Conservation (phyloP, 2,113 vertebrate species). For the Ctenodactylus gundi region DNA sequence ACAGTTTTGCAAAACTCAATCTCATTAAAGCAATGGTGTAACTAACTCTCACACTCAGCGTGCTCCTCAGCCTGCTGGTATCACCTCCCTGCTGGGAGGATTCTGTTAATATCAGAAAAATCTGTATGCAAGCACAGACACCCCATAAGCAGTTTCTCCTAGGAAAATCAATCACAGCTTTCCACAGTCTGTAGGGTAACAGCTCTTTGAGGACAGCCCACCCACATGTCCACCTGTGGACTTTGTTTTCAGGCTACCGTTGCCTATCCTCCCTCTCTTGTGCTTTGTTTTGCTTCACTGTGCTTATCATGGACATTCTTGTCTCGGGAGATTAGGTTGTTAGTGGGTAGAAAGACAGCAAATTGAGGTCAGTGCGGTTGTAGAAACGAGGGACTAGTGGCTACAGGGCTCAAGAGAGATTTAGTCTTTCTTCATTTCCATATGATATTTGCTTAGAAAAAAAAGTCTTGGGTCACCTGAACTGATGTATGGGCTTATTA, state of each 20-base stretch:
- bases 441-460: background rate
- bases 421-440: background rate
- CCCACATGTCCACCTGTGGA: rapidly evolving
- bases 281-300: background rate
- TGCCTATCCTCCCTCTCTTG: background rate
- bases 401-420: background rate
- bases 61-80: rapidly evolving
- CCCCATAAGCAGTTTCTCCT: background rate
- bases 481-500: background rate
- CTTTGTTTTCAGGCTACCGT: background rate
- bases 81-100: rapidly evolving
- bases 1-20: background rate
- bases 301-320: background rate
- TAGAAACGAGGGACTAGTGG: too few species aligned
- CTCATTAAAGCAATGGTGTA: background rate
- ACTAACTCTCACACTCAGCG: background rate
- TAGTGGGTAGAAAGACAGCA: background rate
- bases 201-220: background rate
- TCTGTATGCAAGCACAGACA: background rate
- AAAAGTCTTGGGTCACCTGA: background rate
- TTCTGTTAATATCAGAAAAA: background rate
- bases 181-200: rapidly evolving
- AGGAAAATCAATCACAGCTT: background rate
- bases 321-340: background rate
- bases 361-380: background rate